phyloP scores from a whole-genome alignment of 2,797 vertebrate species.

The Onychomys torridus region DNA sequence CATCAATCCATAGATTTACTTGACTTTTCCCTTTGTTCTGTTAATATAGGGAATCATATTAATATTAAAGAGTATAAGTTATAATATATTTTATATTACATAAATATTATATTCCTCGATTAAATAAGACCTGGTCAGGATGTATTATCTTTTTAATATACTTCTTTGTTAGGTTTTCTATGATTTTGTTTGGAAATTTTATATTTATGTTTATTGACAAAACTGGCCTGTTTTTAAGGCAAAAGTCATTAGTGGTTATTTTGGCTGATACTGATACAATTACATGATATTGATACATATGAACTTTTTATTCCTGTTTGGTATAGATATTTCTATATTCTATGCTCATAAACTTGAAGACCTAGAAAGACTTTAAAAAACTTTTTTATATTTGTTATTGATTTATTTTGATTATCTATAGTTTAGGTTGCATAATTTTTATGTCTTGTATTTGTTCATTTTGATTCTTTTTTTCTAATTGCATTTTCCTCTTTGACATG shows the following conservation, averaged over 20 bases:
- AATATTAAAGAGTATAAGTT: background rate
- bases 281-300: background rate
- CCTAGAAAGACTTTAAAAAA: background rate
- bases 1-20: slow-evolving; percentile 44
- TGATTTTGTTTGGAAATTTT: background rate
- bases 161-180: background rate
- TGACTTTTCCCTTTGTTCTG: slow-evolving; percentile 45
- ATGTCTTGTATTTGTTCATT: background rate
- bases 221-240: background rate
- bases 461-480: background rate
- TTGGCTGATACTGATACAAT: background rate
- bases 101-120: slow-evolving; percentile 40
- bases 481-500: background rate
- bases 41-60: slow-evolving; percentile 42
- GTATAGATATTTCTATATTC: background rate
- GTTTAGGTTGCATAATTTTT: background rate
- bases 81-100: slow-evolving; percentile 33
- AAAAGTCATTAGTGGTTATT: background rate
- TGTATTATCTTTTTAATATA: slow-evolving; percentile 46
- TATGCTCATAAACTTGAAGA: slow-evolving; percentile 30
- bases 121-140: slow-evolving; percentile 46
- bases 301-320: background rate
- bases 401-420: background rate
- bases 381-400: slow-evolving; percentile 20
- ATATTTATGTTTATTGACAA: background rate